phyloP scores from a whole-genome alignment of 2,113 vertebrate species.

The Cricetomys ansorgei region DNA sequence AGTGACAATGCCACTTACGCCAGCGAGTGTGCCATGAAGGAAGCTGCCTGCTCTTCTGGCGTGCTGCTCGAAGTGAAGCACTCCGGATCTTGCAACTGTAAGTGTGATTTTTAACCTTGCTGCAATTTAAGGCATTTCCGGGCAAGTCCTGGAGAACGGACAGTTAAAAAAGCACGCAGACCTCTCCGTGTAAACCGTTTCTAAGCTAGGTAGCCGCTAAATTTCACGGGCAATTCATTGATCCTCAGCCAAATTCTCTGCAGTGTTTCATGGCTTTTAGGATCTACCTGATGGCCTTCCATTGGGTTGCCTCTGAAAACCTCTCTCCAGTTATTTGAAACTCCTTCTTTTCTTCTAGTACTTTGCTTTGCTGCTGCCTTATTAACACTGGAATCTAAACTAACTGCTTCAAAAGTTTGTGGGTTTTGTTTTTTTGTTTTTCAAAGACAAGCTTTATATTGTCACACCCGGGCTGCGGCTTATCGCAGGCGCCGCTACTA shows the following conservation, averaged over 20 bases:
- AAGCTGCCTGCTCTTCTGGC: slow-evolving; percentile 96
- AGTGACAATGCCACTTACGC: slow-evolving; percentile 98
- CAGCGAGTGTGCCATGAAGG: slow-evolving; percentile 98
- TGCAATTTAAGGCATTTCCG: slow-evolving; percentile 88
- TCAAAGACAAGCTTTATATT: slow-evolving; percentile 78
- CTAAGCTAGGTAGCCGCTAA: slow-evolving; percentile 74
- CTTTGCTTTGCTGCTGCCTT: slow-evolving; percentile 87
- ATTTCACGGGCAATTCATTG: slow-evolving; percentile 73
- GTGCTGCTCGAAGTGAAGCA: slow-evolving; percentile 98
- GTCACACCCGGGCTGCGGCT: slow-evolving; percentile 79
- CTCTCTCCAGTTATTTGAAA: slow-evolving; percentile 74
- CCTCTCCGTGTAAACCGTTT: slow-evolving; percentile 60
- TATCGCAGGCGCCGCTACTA: slow-evolving; percentile 82
- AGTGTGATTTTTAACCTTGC: slow-evolving; percentile 91
- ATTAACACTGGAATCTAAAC: slow-evolving; percentile 87
- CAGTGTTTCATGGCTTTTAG: slow-evolving; percentile 76
- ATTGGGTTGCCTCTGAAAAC: slow-evolving; percentile 75
- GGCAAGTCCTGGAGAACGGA: slow-evolving; percentile 89
- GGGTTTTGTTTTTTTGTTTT: background rate
- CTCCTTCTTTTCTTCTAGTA: slow-evolving; percentile 81
- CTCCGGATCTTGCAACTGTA: slow-evolving; percentile 99
- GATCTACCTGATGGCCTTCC: slow-evolving; percentile 76
- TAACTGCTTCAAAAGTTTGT: slow-evolving; percentile 75
- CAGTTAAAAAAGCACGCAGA: slow-evolving; percentile 64
- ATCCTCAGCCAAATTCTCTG: slow-evolving; percentile 42